Base-by-base conservation (phyloP, 2,888 invertebrate genomes). In the Monoplex corrugatus region DNA sequence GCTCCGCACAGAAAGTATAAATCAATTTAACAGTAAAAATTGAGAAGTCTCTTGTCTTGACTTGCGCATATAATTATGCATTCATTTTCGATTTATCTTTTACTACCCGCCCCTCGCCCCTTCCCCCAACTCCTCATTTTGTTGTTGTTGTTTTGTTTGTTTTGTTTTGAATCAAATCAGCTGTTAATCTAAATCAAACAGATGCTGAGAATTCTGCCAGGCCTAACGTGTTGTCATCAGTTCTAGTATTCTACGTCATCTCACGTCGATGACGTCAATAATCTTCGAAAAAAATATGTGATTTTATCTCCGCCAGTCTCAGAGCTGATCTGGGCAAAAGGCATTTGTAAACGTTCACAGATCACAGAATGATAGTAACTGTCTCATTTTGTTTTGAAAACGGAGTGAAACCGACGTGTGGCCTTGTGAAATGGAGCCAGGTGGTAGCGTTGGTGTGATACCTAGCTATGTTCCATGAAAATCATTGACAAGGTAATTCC, bases 251-350 rank as follows among this genome's bases (percentile, higher is more conserved):
- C 45, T 23, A 82, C 45, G 82, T 82, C 82, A 82, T 45, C 16
- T n/a, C 45, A 45, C 78, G 28, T 28, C 16, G n/a, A 82, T 82
- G 82, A 82, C 82, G 82, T 45, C 13, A 75, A 13, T 32, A 44
- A 82, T 82, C 82, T 82, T 80, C 78, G 78, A 82, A 82, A 32
- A 16, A 1, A 6, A 45, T 13, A 82, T n/a, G 82, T 44, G 28
- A 38, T 75, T 44, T 45, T 45, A 45, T 82, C n/a, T 45, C 45
- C 40, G 45, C 43, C 43, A 23, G 43, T 44, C 28, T n/a, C 45
- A 80, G 43, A 80, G 82, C 45, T 40, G 82, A 82, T 82, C 45
- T 44, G 23, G 32, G 2, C 45, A 23, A 32, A 45, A 45, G 44
- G n/a, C 44, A 82, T 45, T 23, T n/a, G n/a, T n/a, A n/a, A 82